A percentile compares a stretch with the other conserved stretches of the same genome.
phyloP scores from a whole-genome alignment of 2,797 vertebrate genomes.

The Hypotaenidia philippensis region DNA sequence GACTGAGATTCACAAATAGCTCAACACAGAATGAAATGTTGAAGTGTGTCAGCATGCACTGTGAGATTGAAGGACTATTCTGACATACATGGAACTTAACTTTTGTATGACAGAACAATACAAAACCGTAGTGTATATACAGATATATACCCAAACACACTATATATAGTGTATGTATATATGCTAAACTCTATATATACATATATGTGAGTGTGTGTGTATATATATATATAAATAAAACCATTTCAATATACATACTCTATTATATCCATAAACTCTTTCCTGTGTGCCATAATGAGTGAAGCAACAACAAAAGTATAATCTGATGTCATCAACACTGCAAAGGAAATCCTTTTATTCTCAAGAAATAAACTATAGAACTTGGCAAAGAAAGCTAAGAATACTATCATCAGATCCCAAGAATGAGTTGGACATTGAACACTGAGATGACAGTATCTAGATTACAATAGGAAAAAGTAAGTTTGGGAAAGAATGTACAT shows the following conservation, averaged over 20 bases:
- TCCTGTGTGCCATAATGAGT: neutral
- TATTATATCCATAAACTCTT: neutral
- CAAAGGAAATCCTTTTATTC: neutral
- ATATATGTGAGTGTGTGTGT: too few relatives aligned
- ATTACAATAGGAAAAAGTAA: neutral
- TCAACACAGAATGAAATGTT: slow-evolving; percentile 36
- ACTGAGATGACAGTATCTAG: neutral
- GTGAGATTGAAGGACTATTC: neutral
- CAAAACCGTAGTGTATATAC: neutral
- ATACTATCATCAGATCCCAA: neutral
- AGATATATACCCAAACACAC: neutral
- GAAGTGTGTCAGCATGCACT: neutral
- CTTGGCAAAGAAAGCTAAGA: neutral
- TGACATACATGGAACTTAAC: neutral
- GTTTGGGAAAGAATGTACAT: neutral
- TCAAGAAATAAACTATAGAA: neutral
- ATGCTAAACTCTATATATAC: neutral
- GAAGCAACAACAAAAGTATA: neutral
- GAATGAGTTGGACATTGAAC: neutral
- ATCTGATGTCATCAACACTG: neutral
- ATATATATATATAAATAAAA: rapidly evolving
- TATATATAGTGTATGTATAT: neutral
- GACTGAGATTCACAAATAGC: neutral
- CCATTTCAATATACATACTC: neutral
- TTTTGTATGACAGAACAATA: neutral